A percentile compares a stretch with the other conserved stretches of the same genome.
Conservation (phyloP, 2,888 invertebrate genomes). For the Diloba caeruleocephala region DNA sequence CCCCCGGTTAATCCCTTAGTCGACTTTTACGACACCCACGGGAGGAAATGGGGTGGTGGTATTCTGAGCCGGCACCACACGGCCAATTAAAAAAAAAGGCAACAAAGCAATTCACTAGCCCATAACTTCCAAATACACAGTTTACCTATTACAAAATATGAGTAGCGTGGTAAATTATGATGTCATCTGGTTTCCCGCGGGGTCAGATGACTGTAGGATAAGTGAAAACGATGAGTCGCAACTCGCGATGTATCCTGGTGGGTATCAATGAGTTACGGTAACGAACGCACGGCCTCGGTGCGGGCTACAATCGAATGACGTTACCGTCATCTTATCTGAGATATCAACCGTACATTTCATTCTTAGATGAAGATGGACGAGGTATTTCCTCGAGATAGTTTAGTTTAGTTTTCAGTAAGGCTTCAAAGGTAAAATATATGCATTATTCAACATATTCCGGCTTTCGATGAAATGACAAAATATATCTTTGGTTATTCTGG, state of each 20-base stretch:
- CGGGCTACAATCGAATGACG: conserved; percentile 42
- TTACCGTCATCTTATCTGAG: conserved; percentile 40
- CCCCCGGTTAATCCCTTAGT: no score
- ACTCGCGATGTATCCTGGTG: conserved; percentile 62
- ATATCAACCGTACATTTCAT: conserved; percentile 36
- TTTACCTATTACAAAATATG: conserved; percentile 18
- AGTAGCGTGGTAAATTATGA: conserved; percentile 45
- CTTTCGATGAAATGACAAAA: conserved; percentile 15
- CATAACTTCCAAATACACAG: no score
- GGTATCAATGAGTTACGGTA: conserved; percentile 59
- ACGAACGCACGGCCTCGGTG: conserved; percentile 39
- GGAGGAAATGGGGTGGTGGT: no score
- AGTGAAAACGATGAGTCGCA: conserved; percentile 54
- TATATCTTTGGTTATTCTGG: conserved; percentile 12
- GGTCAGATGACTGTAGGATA: conserved; percentile 66
- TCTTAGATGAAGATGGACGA: conserved; percentile 32
- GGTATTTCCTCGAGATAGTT: conserved; percentile 25
- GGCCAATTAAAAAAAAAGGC: no score
- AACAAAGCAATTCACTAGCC: no score
- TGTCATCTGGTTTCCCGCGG: conserved; percentile 54
- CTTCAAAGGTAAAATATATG: conserved; percentile 26
- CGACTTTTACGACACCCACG: no score
- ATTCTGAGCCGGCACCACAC: no score
- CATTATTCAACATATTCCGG: conserved; percentile 24
- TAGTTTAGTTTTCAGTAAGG: conserved; percentile 25